Conservation (phyloP, 2,888 invertebrate genomes). For the Trissoscelio sp. region DNA sequence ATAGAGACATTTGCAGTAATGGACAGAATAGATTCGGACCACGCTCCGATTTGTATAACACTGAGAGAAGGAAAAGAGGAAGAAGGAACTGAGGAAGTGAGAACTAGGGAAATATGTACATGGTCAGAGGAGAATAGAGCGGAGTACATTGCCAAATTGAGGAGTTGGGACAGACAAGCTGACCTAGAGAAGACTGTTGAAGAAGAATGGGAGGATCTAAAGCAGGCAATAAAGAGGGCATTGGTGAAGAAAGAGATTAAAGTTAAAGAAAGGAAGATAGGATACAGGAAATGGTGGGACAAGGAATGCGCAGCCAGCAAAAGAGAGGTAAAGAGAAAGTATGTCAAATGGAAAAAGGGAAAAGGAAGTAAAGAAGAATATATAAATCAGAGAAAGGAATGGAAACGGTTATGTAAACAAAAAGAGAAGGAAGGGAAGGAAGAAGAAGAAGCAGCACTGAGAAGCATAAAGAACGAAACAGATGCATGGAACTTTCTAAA, state of each 20-base stretch:
- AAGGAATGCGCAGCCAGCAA: neutral
- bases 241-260: neutral
- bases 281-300: constrained; percentile 13
- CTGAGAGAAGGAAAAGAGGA: neutral
- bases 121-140: constrained; percentile 22
- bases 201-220: constrained; percentile 18
- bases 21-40: constrained; percentile 27
- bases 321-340: constrained; percentile 9
- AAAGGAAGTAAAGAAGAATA: neutral
- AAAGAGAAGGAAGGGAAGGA: constrained; percentile 16
- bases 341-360: neutral
- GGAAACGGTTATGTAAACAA: constrained; percentile 2
- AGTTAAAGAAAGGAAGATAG: constrained; percentile 5
- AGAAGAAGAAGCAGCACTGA: constrained; percentile 19
- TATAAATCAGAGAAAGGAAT: neutral
- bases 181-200: neutral
- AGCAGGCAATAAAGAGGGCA: neutral
- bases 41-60: constrained; percentile 17
- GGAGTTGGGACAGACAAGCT: constrained; percentile 11
- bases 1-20: constrained; percentile 10
- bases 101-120: neutral
- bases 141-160: constrained; percentile 7
- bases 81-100: neutral
- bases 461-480: constrained; percentile 9
- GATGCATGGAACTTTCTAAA: constrained; percentile 28